These are phyloP conservation scores for Hydropsyche tenuis DNA, from an alignment of 1,140 invertebrate genomes.

Conservation along the genomic window DNA sequence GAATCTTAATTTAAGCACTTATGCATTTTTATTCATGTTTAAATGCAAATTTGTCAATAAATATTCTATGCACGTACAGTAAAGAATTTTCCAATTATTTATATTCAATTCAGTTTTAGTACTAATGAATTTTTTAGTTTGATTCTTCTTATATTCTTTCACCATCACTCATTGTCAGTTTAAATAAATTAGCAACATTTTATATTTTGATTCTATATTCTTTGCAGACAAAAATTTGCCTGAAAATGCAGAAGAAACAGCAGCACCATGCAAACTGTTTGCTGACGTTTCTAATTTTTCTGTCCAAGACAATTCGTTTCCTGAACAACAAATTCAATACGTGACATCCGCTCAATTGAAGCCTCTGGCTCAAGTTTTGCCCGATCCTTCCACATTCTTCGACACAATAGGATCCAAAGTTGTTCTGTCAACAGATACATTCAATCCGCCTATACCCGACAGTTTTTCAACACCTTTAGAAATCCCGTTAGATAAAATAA, in stretches of 20 bases:
- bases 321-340: neutral
- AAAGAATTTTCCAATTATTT: too few relatives aligned
- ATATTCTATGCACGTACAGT: too few relatives aligned
- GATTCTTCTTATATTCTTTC: too few relatives aligned
- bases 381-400: slow-evolving; percentile 61
- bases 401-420: slow-evolving; percentile 57
- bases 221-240: slow-evolving; percentile 29
- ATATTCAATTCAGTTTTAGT: too few relatives aligned
- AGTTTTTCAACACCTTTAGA: slow-evolving; percentile 39
- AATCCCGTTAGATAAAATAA: slow-evolving; percentile 37
- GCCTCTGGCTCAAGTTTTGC: slow-evolving; percentile 52
- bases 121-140: too few relatives aligned
- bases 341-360: neutral
- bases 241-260: slow-evolving; percentile 53
- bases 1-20: too few relatives aligned
- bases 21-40: too few relatives aligned
- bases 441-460: slow-evolving; percentile 15
- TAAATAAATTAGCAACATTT: too few relatives aligned
- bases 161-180: too few relatives aligned
- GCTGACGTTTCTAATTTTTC: slow-evolving; percentile 48
- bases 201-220: too few relatives aligned
- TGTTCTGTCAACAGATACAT: slow-evolving; percentile 51
- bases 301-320: slow-evolving; percentile 2
- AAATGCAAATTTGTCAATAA: too few relatives aligned
- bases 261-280: slow-evolving; percentile 60